Percentiles rank a stretch among this genome's conserved stretches.
These are phyloP conservation scores for Ceuthmochares aereus DNA, from an alignment of 2,113 vertebrate species.

Conservation along the genomic window DNA sequence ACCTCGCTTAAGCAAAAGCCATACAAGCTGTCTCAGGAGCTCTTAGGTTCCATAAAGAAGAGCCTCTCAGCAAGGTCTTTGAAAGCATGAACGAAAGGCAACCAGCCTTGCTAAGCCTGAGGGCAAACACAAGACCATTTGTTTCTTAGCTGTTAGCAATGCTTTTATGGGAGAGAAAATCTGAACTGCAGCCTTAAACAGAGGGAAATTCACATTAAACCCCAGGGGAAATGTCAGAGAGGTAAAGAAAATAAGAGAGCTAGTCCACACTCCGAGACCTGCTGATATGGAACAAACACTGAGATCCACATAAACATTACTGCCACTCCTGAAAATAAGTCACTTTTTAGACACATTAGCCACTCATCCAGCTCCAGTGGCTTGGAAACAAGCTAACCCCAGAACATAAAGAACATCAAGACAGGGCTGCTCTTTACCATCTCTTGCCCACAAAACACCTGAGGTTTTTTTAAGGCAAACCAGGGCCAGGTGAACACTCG, in stretches of 20 bases:
- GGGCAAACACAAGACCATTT: neutral
- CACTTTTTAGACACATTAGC: neutral
- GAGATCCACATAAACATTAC: neutral
- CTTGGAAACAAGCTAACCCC: neutral
- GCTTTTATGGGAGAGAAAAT: neutral
- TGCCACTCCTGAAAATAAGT: neutral
- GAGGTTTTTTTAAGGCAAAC: neutral
- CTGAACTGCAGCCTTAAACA: neutral
- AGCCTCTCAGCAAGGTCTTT: neutral
- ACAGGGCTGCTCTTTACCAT: neutral
- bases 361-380: neutral
- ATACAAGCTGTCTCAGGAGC: neutral
- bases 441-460: neutral
- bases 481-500: neutral
- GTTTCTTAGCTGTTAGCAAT: neutral
- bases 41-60: neutral
- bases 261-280: neutral
- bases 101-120: neutral
- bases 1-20: neutral
- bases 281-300: neutral
- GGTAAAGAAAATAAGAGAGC: slow-evolving; percentile 1
- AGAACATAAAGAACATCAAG: neutral
- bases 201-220: slow-evolving; percentile 35
- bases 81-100: neutral
- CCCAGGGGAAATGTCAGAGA: slow-evolving; percentile 7